Percentiles rank a stretch among this genome's conserved stretches.
Conservation (phyloP, 2,888 invertebrate genomes). For the Philereme transversata region DNA sequence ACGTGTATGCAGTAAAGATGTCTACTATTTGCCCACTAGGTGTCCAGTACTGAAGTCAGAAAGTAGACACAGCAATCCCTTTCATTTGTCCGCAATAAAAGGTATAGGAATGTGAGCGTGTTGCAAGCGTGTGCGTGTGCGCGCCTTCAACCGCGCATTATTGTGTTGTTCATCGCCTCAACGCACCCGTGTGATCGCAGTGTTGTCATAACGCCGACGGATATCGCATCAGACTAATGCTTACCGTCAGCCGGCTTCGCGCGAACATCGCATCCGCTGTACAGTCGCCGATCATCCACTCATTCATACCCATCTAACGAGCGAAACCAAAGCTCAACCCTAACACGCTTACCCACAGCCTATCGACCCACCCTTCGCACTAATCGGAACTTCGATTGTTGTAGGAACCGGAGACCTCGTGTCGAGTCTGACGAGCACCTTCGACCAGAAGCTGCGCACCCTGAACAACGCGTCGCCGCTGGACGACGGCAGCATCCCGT, state of each 20-base stretch:
- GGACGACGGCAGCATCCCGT: conserved; percentile 88
- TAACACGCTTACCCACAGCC: conserved; percentile 64
- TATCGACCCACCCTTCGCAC: conserved; percentile 10
- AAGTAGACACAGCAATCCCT: conserved; percentile 80
- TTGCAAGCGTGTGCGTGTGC: conserved; percentile 69
- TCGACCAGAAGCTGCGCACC: conserved; percentile 92
- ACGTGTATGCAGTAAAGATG: conserved; percentile 60
- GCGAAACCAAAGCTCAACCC: conserved; percentile 43
- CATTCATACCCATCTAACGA: conserved; percentile 51
- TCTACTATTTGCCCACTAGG: conserved; percentile 80
- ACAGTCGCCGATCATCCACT: conserved; percentile 47
- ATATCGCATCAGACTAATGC: conserved; percentile 63
- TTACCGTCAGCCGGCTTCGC: conserved; percentile 70
- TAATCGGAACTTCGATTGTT: conserved; percentile 57
- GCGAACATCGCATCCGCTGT: conserved; percentile 50
- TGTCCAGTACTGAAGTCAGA: conserved; percentile 83
- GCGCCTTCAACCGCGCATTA: conserved; percentile 59
- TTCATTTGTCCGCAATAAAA: conserved; percentile 80
- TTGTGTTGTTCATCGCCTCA: conserved; percentile 49
- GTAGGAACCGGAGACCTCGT: conserved; percentile 93
- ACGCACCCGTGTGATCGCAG: conserved; percentile 38
- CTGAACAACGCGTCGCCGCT: conserved; percentile 87
- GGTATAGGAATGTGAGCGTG: conserved; percentile 82
- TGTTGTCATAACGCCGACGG: conserved; percentile 35
- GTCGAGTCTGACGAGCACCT: conserved; percentile 91